phyloP scores from a whole-genome alignment of 2,797 vertebrate species.

The Phaenicophaeus curvirostris region DNA sequence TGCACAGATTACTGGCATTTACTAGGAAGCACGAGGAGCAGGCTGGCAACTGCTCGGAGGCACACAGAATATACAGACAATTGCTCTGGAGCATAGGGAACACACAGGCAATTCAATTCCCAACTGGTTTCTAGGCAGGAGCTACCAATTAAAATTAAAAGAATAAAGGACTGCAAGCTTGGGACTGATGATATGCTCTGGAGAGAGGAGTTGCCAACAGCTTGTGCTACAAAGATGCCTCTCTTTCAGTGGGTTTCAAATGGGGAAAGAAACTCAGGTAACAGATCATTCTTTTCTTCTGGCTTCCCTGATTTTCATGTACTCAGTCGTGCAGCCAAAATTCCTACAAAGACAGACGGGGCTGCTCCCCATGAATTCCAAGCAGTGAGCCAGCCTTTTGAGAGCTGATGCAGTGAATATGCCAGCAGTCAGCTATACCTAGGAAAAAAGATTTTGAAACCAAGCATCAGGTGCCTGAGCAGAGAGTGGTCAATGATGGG shows the following conservation, averaged over 20 bases:
- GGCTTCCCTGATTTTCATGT: constrained; percentile 55
- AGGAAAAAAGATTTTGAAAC: constrained; percentile 19
- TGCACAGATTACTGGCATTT: constrained; percentile 55
- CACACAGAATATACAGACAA: constrained; percentile 27
- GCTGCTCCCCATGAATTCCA: constrained; percentile 54
- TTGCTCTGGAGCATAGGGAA: constrained; percentile 41
- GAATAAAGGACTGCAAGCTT: constrained; percentile 49
- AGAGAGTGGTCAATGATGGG: neutral
- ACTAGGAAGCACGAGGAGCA: constrained; percentile 38
- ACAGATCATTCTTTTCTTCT: constrained; percentile 65
- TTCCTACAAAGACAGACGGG: constrained; percentile 50
- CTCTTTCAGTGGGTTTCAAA: constrained; percentile 61
- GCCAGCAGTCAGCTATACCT: constrained; percentile 32
- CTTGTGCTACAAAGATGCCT: constrained; percentile 64
- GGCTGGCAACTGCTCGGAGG: constrained; percentile 53
- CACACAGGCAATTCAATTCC: constrained; percentile 57
- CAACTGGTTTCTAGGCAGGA: constrained; percentile 65
- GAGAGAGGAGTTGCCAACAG: constrained; percentile 64
- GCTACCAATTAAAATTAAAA: constrained; percentile 72
- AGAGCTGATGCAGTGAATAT: constrained; percentile 40
- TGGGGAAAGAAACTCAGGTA: constrained; percentile 58
- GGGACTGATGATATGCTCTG: constrained; percentile 47
- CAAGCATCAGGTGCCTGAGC: neutral
- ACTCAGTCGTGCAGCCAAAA: constrained; percentile 51
- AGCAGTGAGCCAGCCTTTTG: neutral